Conservation (phyloP, 1,140 invertebrate species). For the Frieseomelitta varia region DNA sequence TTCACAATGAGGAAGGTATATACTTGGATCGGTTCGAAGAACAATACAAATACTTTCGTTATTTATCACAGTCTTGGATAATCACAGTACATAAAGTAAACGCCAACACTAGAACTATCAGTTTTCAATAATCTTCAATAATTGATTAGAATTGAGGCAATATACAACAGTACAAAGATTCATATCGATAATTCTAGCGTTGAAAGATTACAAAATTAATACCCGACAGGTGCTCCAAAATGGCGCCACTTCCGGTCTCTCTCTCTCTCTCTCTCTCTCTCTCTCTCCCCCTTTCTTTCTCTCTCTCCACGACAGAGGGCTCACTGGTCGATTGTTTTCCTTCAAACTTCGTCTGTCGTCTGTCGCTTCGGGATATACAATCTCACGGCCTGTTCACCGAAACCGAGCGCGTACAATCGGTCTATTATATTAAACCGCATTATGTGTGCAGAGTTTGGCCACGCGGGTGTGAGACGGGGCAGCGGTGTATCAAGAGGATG, state of each 20-base stretch:
- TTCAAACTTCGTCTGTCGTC: not conserved
- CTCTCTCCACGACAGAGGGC: too few species aligned
- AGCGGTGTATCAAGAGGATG: not conserved
- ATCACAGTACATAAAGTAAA: not conserved
- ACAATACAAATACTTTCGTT: too few species aligned
- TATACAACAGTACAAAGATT: too few species aligned
- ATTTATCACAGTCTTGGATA: too few species aligned
- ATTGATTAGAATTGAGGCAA: not conserved
- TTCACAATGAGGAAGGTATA: too few species aligned
- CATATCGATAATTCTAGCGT: too few species aligned
- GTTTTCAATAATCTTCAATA: not conserved
- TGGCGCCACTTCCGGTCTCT: not conserved
- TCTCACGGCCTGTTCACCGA: slow-evolving; percentile 16
- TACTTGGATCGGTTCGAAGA: too few species aligned
- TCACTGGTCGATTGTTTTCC: slow-evolving; percentile 17
- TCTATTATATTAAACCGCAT: slow-evolving; percentile 56
- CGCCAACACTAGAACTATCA: not conserved
- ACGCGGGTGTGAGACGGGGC: not conserved
- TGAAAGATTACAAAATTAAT: not conserved
- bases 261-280: not conserved
- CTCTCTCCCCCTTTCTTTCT: not conserved
- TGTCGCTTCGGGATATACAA: slow-evolving; percentile 26
- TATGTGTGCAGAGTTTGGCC: slow-evolving; percentile 28
- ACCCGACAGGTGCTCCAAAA: not conserved
- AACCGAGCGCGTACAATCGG: slow-evolving; percentile 30